Evolutionary conservation across 1,140 invertebrate genomes (phyloP), one percentile per base, ranked within the genome.

Genomic region (Drosophila busckii): DNA sequence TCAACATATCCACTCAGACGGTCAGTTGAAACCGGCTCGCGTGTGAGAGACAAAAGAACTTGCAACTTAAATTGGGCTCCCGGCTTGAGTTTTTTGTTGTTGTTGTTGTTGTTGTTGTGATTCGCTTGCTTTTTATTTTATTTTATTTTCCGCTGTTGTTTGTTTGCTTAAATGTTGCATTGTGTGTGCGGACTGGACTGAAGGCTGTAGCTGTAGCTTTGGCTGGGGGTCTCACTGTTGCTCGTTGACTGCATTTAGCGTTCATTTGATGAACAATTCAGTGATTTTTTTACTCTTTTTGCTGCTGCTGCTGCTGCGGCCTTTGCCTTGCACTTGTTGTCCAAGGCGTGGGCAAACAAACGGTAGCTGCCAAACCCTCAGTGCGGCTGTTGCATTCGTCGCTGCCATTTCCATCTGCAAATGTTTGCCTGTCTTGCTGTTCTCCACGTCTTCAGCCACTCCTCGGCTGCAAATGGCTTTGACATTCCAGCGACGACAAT

Each of bases 81-180:
- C 4, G 15, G 35, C 31, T 45, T 12, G 8, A 16, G 42, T 40
- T 35, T 20, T 49, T 35, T 50, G 0, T 41, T 53, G 13, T 40
- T 5, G 3, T 12, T 54, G 17, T 20, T 26, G 29, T 58, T 58
- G 12, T 35, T 41, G 13, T 56, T 48, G 25, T 16, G 28, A 16
- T 12, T 35, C n/a, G n/a, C n/a, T n/a, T n/a, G n/a, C n/a, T n/a
- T n/a, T n/a, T n/a, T n/a, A n/a, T n/a, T n/a, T n/a, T n/a, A n/a
- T n/a, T 13, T 55, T 52, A 22, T 13, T 40, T 34, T 34, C 26
- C 28, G 19, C 10, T 44, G 32, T 19, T 61, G 40, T 55, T 52
- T 68, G 73, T 80, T 80, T 80, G 70, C 46, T 82, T 83, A 82
- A 82, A 83, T 83, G 75, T 82, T 75, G 70, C 76, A 83, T 83